These are phyloP conservation scores for Chelonia mydas DNA, from an alignment of 2,797 vertebrate species.

Conservation along the genomic window DNA sequence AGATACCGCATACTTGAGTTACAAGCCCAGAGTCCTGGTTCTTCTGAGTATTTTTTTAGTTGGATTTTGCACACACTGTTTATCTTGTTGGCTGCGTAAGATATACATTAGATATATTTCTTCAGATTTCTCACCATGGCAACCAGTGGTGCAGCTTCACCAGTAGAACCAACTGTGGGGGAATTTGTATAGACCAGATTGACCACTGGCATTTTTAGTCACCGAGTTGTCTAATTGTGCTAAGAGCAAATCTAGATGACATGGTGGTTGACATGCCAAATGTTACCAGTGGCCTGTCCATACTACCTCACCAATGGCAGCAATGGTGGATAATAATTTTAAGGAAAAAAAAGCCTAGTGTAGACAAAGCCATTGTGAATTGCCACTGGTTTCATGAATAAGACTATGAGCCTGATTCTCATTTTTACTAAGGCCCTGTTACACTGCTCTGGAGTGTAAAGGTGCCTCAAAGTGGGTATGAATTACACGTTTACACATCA, in stretches of 20 bases:
- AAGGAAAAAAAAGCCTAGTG: background rate
- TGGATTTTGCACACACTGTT: background rate
- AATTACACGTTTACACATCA: background rate
- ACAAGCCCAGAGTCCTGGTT: background rate
- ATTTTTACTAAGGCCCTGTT: background rate
- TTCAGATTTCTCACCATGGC: background rate
- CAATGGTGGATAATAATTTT: background rate
- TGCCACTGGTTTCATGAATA: background rate
- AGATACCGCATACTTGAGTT: background rate
- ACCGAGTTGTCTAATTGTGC: background rate
- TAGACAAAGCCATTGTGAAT: background rate
- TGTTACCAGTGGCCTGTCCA: background rate
- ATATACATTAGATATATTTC: background rate
- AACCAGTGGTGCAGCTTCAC: background rate
- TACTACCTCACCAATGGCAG: no score
- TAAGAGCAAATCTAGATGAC: background rate
- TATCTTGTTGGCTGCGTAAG: background rate
- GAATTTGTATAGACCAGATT: background rate
- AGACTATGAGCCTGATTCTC: background rate
- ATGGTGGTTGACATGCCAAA: background rate
- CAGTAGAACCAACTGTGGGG: background rate
- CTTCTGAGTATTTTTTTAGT: background rate
- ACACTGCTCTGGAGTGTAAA: background rate
- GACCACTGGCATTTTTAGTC: background rate
- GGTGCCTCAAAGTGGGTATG: background rate